Evolutionary conservation across 2,888 invertebrate species (phyloP), one percentile per base, ranked within the genome.

Genomic region (Lasioglossum marginatum): DNA sequence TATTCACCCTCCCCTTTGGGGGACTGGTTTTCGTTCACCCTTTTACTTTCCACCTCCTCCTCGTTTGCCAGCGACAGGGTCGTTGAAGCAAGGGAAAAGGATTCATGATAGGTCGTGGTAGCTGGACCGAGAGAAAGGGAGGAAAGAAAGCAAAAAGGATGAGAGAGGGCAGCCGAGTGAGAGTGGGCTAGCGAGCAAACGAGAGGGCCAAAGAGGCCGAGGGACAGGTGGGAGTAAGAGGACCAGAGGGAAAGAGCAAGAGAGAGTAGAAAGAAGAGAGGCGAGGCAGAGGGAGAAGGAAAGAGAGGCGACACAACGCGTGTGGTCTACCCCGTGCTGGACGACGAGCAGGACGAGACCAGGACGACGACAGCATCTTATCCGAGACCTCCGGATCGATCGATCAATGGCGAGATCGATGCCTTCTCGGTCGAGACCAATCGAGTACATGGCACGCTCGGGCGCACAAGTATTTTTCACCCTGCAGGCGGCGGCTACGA

Each of bases 341-440:
- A 89, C 92, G 92, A 92, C 92, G 91, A 91, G 90, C 89, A 90
- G 91, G 92, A 92, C 92, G 90, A 80, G 86, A 90, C 89, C 89
- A 91, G 91, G 90, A 92, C 91, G 91, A 92, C 92, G 90, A 92
- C 91, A 87, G 89, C 91, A 89, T 92, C 92, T 93, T 92, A 92
- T 92, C 92, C 88, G 82, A 85, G 92, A 88, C 90, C 85, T 85
- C 88, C 87, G 86, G 91, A 89, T 91, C 92, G 92, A 92, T 93
- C 92, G 92, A 93, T 93, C 93, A 92, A 94, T 93, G 91, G 91
- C 85, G 91, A 90, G 89, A 92, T 92, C 91, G 90, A 91, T 91
- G 89, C 89, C 85, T 91, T 75, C 90, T 85, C 85, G 78, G 77
- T 74, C 82, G 81, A 73, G 86, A 82, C 83, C 86, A 88, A 91